Conservation (phyloP, 2,888 invertebrate genomes). For the Esperia sulphurella region DNA sequence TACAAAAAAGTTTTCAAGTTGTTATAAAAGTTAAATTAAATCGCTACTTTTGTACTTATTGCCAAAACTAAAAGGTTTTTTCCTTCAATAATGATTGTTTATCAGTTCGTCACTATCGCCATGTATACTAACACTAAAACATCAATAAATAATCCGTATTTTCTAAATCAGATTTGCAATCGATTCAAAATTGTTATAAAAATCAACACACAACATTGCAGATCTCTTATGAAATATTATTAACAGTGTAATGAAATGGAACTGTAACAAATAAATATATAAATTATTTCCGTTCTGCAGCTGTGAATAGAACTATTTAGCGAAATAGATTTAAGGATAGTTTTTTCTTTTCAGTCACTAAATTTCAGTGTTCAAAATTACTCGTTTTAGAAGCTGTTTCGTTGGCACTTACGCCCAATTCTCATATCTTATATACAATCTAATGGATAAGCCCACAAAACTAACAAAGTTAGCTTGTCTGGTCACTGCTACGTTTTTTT, state of each 20-base stretch:
- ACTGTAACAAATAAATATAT: slow-evolving; percentile 44
- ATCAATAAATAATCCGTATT: slow-evolving; percentile 18
- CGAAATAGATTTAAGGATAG: slow-evolving; percentile 39
- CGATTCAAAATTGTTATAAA: slow-evolving; percentile 33
- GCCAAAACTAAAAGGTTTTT: background rate
- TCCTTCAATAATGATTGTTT: background rate
- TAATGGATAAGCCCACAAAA: too few relatives aligned
- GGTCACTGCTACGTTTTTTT: too few relatives aligned
- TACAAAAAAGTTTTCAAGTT: background rate
- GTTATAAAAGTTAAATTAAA: background rate
- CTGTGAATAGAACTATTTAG: slow-evolving; percentile 67
- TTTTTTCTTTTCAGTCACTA: background rate
- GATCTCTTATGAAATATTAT: slow-evolving; percentile 58
- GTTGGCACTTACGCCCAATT: too few relatives aligned
- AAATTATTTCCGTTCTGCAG: slow-evolving; percentile 67
- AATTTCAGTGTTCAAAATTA: background rate
- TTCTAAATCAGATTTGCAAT: slow-evolving; percentile 32
- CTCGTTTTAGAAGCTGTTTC: background rate
- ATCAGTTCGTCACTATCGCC: too few relatives aligned
- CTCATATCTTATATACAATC: too few relatives aligned
- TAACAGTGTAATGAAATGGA: slow-evolving; percentile 39
- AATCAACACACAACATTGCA: slow-evolving; percentile 44
- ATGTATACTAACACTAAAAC: too few relatives aligned
- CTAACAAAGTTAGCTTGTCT: too few relatives aligned
- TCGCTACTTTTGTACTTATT: too few relatives aligned